A percentile compares a stretch with the other conserved stretches of the same genome.
Conservation (phyloP, 1,140 invertebrate genomes). For the Pachypeltis micranthus region DNA sequence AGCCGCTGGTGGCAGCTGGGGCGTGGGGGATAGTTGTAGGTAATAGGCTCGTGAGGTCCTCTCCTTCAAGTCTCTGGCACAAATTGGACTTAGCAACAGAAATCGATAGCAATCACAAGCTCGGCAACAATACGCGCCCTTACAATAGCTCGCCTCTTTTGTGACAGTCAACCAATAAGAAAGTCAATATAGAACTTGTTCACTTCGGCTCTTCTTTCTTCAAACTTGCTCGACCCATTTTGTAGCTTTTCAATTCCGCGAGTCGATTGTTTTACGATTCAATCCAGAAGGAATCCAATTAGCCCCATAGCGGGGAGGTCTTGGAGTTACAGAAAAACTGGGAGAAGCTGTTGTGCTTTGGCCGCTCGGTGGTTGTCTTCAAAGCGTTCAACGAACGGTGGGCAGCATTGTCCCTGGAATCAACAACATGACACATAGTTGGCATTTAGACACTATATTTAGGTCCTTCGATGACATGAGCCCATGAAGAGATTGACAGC, state of each 20-base stretch:
- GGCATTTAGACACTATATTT: too few relatives aligned
- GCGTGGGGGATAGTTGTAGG: slow-evolving; percentile 5
- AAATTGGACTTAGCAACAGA: slow-evolving; percentile 4
- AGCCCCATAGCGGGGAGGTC: neutral
- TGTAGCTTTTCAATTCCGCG: neutral
- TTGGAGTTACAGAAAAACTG: neutral
- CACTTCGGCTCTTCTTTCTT: slow-evolving; percentile 4
- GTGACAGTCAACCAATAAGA: slow-evolving; percentile 7
- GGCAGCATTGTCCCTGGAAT: too few relatives aligned
- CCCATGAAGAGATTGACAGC: too few relatives aligned
- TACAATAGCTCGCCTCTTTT: neutral
- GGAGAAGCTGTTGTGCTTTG: neutral
- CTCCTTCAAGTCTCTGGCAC: neutral
- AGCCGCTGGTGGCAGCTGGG: too few relatives aligned
- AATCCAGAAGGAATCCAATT: neutral
- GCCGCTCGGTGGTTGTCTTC: neutral
- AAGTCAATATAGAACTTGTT: slow-evolving; percentile 8
- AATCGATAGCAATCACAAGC: slow-evolving; percentile 7
- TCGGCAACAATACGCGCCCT: neutral
- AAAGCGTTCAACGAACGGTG: too few relatives aligned
- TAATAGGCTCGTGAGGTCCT: neutral
- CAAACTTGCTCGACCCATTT: slow-evolving; percentile 2
- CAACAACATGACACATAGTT: too few relatives aligned
- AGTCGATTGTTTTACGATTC: neutral
- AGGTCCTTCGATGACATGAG: too few relatives aligned